A percentile compares a stretch with the other conserved stretches of the same genome.
Evolutionary conservation across 2,797 vertebrate genomes (phyloP).

Genomic region (Eutrigla gurnardus): DNA sequence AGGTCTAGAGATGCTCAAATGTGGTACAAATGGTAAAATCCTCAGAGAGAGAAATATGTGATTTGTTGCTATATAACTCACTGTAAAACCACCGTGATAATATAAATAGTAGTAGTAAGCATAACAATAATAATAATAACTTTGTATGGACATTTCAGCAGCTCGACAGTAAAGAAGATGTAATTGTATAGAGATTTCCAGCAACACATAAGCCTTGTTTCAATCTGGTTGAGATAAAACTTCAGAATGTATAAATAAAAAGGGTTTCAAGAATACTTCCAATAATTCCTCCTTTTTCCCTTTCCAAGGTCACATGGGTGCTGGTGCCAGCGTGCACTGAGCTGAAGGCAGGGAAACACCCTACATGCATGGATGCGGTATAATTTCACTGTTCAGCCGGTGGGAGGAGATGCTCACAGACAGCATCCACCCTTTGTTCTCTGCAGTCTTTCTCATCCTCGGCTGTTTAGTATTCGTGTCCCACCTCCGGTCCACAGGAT

Average conservation of each 20-base stretch:
- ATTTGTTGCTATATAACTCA: neutral
- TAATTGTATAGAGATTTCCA: neutral
- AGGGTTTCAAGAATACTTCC: too few species aligned
- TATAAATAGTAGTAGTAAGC: neutral
- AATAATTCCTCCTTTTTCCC: neutral
- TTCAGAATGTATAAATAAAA: too few species aligned
- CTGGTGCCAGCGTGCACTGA: constrained; percentile 17
- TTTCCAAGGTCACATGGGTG: constrained; percentile 6
- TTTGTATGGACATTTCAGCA: neutral
- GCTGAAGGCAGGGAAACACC: constrained; percentile 26
- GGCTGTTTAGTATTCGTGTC: constrained; percentile 61
- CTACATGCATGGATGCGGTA: constrained; percentile 22
- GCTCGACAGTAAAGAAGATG: neutral
- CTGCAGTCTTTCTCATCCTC: constrained; percentile 43
- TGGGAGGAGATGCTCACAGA: constrained; percentile 32
- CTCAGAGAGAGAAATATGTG: neutral
- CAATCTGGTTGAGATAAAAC: neutral
- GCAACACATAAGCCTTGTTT: neutral
- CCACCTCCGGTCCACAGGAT: constrained; percentile 39
- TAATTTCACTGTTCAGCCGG: constrained; percentile 8
- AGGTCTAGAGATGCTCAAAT: neutral
- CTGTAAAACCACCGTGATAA: too few species aligned
- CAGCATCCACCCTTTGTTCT: constrained; percentile 29
- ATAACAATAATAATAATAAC: neutral
- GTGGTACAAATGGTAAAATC: neutral